phyloP scores from a whole-genome alignment of 2,797 vertebrate genomes.

The Squalus acanthias region DNA sequence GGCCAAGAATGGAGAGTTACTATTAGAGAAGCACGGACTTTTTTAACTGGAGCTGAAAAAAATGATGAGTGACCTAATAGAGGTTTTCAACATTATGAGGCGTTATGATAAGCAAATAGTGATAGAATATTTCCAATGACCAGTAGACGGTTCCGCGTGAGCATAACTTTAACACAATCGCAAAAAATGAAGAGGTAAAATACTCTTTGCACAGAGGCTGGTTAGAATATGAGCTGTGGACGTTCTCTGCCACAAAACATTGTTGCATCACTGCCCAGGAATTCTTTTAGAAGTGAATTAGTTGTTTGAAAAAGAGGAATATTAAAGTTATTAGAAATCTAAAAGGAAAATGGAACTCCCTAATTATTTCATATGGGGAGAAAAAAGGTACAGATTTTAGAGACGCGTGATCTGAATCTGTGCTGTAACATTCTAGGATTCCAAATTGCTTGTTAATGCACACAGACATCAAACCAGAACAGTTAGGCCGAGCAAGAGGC shows the following conservation, averaged over 20 bases:
- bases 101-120: not conserved
- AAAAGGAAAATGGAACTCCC: too few relatives aligned
- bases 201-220: not conserved
- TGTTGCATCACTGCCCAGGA: not conserved
- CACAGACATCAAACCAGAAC: not conserved
- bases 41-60: not conserved
- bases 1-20: not conserved
- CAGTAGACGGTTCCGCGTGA: not conserved
- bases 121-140: not conserved
- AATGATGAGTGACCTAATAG: not conserved
- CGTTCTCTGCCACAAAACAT: not conserved
- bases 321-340: too few relatives aligned
- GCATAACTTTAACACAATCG: not conserved
- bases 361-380: not conserved
- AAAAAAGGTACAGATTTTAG: not conserved
- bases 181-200: not conserved
- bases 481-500: not conserved
- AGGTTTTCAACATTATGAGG: not conserved
- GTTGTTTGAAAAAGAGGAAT: not conserved
- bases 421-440: not conserved
- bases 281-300: not conserved
- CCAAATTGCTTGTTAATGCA: not conserved
- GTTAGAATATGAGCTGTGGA: not conserved
- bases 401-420: not conserved
- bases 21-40: not conserved